Percentiles rank a stretch among this genome's conserved stretches.
These are phyloP conservation scores for Lutjanus campechanus DNA, from an alignment of 2,797 vertebrate genomes.

Conservation along the genomic window DNA sequence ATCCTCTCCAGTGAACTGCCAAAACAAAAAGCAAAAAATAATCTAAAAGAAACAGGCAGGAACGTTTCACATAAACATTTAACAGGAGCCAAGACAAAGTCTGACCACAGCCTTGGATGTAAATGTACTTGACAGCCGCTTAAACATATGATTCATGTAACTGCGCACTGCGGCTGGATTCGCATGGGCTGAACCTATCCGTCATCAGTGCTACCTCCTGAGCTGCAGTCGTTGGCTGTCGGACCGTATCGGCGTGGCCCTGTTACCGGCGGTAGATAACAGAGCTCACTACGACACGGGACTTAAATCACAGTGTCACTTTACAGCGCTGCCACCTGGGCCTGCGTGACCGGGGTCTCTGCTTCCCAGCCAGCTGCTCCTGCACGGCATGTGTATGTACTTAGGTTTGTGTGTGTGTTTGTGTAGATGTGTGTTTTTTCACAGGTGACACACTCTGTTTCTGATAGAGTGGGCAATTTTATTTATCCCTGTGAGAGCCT, in stretches of 20 bases:
- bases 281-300: conserved; percentile 58
- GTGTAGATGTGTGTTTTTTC: conserved; percentile 14
- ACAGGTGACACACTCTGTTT: neutral
- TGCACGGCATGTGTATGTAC: neutral
- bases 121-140: conserved; percentile 50
- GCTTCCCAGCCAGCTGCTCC: conserved; percentile 52
- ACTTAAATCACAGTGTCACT: conserved; percentile 83
- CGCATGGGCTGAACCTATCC: conserved; percentile 30
- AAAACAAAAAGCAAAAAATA: neutral
- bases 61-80: neutral
- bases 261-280: conserved; percentile 75
- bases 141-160: conserved; percentile 58
- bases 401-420: conserved; percentile 9
- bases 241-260: conserved; percentile 60
- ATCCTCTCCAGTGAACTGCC: neutral
- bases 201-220: conserved; percentile 66
- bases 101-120: conserved; percentile 15
- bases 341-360: conserved; percentile 62
- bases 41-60: conserved; percentile 5
- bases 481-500: conserved; percentile 24
- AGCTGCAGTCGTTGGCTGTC: conserved; percentile 64
- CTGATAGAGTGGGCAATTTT: conserved; percentile 5
- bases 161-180: conserved; percentile 47
- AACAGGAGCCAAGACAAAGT: conserved; percentile 13
- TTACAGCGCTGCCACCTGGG: conserved; percentile 72